Evolutionary conservation across 1,140 invertebrate species (phyloP).

Genomic region (Rhysida immarginata): DNA sequence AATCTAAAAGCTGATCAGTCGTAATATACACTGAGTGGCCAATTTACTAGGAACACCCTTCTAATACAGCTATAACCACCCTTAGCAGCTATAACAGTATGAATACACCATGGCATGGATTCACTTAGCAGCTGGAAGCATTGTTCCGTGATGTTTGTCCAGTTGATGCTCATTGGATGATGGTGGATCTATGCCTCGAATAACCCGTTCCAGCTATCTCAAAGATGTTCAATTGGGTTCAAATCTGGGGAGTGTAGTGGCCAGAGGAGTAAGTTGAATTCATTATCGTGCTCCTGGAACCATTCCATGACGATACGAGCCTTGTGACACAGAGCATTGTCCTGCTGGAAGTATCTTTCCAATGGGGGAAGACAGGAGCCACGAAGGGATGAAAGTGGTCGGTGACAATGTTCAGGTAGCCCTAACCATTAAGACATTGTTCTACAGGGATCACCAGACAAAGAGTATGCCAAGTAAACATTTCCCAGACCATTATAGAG

Average conservation of each 20-base stretch:
- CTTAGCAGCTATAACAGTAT: background rate
- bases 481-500: background rate
- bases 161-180: background rate
- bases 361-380: background rate
- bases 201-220: background rate
- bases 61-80: background rate
- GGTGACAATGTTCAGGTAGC: background rate
- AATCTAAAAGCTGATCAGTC: too few species aligned
- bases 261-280: background rate
- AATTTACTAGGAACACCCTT: background rate
- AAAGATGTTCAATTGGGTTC: background rate
- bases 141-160: background rate
- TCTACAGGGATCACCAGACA: background rate
- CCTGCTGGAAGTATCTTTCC: background rate
- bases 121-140: background rate
- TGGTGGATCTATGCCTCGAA: background rate
- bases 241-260: background rate
- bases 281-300: background rate
- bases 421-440: background rate
- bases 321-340: background rate
- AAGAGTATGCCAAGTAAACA: background rate
- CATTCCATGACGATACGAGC: background rate
- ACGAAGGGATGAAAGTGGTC: background rate
- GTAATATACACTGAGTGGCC: too few species aligned
- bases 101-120: background rate